phyloP scores from a whole-genome alignment of 1,140 invertebrate genomes.

The Trachelipus rathkii region DNA sequence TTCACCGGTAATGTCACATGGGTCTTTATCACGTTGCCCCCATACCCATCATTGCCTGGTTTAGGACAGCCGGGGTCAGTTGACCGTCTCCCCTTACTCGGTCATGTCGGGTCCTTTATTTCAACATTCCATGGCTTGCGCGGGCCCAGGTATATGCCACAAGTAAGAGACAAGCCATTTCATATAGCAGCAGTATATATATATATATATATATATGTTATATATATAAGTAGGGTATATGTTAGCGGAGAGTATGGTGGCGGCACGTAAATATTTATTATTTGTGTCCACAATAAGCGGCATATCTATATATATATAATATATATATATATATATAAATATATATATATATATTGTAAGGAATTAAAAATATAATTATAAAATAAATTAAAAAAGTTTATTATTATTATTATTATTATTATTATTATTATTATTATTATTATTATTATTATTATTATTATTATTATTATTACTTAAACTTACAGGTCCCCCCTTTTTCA shows the following conservation, averaged over 20 bases:
- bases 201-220: not conserved
- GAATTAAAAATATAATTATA: no score
- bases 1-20: conserved; percentile 36
- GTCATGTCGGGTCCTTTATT: conserved; percentile 64
- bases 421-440: conserved; percentile 2
- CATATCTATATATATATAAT: not conserved
- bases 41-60: conserved; percentile 34
- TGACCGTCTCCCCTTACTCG: conserved; percentile 37
- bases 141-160: conserved; percentile 73
- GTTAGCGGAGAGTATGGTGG: no score
- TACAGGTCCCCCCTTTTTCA: conserved; percentile 42
- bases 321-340: no score
- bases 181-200: no score
- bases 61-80: conserved; percentile 33
- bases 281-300: no score
- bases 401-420: not conserved
- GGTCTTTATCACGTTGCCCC: conserved; percentile 37
- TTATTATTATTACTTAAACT: no score
- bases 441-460: not conserved
- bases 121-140: conserved; percentile 72
- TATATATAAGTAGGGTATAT: no score
- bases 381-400: no score
- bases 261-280: no score
- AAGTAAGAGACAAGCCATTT: conserved; percentile 42
- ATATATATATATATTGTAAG: no score